These are phyloP conservation scores for Neomonachus schauinslandi DNA, from an alignment of 2,113 vertebrate species.

Conservation along the genomic window DNA sequence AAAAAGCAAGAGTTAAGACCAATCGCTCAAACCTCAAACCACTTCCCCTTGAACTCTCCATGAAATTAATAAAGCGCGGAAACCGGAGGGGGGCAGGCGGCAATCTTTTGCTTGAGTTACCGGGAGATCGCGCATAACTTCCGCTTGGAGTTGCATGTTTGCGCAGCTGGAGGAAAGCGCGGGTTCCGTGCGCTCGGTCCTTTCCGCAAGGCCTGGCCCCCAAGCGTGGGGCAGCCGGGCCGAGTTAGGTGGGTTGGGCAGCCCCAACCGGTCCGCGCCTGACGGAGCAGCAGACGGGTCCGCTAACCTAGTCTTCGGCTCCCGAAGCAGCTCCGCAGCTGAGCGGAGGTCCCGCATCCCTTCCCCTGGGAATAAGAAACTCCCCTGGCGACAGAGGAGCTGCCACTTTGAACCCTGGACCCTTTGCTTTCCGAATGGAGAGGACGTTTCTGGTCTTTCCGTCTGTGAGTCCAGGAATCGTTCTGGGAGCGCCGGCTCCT, in stretches of 20 bases:
- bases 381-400: not conserved
- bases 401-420: not conserved
- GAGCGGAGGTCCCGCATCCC: rapidly evolving
- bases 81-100: not conserved
- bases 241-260: rapidly evolving
- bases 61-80: not conserved
- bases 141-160: rapidly evolving
- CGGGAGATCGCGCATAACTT: not conserved
- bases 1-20: rapidly evolving
- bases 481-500: rapidly evolving
- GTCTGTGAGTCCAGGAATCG: rapidly evolving
- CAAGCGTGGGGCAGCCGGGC: rapidly evolving
- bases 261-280: rapidly evolving
- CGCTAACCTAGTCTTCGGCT: rapidly evolving
- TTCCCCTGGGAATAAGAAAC: not conserved
- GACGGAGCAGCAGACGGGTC: not conserved
- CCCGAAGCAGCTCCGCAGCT: rapidly evolving
- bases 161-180: rapidly evolving
- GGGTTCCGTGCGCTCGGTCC: rapidly evolving
- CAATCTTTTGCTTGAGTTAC: not conserved
- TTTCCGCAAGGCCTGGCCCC: rapidly evolving
- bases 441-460: not conserved
- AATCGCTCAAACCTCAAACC: not conserved
- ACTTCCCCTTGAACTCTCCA: not conserved
- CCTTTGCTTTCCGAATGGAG: not conserved